These are phyloP conservation scores for Synergus laeviventris DNA, from an alignment of 2,888 invertebrate genomes.

Conservation along the genomic window DNA sequence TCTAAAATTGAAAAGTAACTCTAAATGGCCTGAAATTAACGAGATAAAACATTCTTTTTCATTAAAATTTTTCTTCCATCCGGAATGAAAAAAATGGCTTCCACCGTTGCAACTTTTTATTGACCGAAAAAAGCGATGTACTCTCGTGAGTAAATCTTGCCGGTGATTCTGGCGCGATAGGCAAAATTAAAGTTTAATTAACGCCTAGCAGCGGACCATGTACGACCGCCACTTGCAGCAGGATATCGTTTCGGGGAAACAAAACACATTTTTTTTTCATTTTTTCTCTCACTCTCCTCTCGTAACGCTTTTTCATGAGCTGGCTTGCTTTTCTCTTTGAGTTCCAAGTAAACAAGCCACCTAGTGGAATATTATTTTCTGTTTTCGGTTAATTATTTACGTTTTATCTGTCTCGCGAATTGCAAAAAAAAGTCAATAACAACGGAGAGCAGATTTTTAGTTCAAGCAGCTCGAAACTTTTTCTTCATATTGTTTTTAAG, in stretches of 20 bases:
- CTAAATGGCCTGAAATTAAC: background rate
- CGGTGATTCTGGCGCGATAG: constrained; percentile 57
- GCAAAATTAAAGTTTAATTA: constrained; percentile 68
- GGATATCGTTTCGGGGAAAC: constrained; percentile 7
- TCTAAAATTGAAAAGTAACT: background rate
- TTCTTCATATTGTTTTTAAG: background rate
- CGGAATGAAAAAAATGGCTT: background rate
- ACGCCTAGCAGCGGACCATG: constrained; percentile 50
- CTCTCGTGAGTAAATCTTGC: background rate
- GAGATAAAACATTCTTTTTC: background rate
- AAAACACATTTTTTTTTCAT: constrained; percentile 39
- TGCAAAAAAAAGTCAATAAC: background rate
- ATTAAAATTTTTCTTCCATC: background rate
- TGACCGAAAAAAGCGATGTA: constrained; percentile 3
- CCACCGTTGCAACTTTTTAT: background rate
- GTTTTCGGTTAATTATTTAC: background rate
- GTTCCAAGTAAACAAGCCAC: background rate
- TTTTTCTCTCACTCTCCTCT: constrained; percentile 39
- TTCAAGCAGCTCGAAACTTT: background rate
- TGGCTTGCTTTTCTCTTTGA: background rate
- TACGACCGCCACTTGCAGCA: background rate
- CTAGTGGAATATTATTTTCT: background rate
- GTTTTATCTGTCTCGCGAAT: background rate
- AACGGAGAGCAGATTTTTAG: background rate
- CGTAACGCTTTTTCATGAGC: constrained; percentile 29